Evolutionary conservation across 2,888 invertebrate genomes (phyloP).

Genomic region (Atrina japonica): DNA sequence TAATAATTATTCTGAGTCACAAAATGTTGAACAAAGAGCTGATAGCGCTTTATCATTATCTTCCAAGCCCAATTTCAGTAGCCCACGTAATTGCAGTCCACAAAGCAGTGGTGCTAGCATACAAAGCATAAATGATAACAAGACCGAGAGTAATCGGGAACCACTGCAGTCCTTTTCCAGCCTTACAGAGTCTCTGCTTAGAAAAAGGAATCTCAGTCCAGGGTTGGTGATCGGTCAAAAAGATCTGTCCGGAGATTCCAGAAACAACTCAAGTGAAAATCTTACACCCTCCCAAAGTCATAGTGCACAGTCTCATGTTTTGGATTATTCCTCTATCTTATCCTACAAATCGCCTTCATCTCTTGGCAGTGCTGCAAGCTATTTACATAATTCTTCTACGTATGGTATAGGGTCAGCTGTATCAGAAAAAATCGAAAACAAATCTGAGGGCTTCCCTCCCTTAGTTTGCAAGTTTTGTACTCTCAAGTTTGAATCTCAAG

Average conservation of each 20-base stretch:
- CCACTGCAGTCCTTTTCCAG: conserved; percentile 28
- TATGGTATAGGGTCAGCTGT: neutral
- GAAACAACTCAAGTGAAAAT: neutral
- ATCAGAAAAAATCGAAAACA: neutral
- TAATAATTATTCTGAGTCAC: no score
- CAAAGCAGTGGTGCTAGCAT: no score
- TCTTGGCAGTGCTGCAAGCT: conserved; percentile 1
- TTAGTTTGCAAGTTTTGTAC: conserved; percentile 18
- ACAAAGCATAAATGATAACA: no score
- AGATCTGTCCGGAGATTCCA: neutral
- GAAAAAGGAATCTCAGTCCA: conserved; percentile 21
- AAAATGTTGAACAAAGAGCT: no score
- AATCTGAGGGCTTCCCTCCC: no score
- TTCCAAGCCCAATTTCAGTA: no score
- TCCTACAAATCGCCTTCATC: conserved; percentile 12
- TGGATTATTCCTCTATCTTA: neutral
- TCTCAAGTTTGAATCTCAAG: conserved; percentile 17
- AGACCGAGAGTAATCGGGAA: neutral
- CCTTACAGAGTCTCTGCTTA: conserved; percentile 22
- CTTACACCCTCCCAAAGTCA: neutral
- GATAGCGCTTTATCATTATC: no score
- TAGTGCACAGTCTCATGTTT: neutral
- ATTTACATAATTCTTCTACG: neutral
- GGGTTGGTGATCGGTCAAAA: neutral
- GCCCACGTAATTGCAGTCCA: no score